These are phyloP conservation scores for Metopia argyrocephala DNA, from an alignment of 2,888 invertebrate genomes.

Conservation along the genomic window DNA sequence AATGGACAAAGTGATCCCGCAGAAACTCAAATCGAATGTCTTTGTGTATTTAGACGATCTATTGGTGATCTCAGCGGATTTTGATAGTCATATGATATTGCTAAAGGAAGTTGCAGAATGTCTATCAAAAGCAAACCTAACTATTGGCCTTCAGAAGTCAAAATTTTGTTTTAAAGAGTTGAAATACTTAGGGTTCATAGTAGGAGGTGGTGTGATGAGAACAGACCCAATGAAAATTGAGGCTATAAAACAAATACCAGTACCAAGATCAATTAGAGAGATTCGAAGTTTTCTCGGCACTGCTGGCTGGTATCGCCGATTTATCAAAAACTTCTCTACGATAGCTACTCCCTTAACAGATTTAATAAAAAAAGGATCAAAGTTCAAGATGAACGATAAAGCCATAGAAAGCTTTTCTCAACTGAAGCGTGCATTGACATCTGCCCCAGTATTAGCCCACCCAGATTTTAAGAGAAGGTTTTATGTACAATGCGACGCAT, in stretches of 20 bases:
- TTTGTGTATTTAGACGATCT: constrained; percentile 60
- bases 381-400: background rate
- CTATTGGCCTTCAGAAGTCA: constrained; percentile 53
- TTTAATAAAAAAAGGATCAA: constrained; percentile 26
- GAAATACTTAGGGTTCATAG: constrained; percentile 52
- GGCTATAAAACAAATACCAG: too few species aligned
- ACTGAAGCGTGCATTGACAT: constrained; percentile 22
- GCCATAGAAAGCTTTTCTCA: constrained; percentile 19
- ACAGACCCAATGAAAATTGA: too few species aligned
- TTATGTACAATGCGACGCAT: constrained; percentile 40
- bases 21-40: constrained; percentile 35
- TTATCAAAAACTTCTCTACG: constrained; percentile 54
- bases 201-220: constrained; percentile 46
- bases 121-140: constrained; percentile 41
- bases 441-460: constrained; percentile 19
- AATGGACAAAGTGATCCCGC: too few species aligned
- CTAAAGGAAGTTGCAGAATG: constrained; percentile 37
- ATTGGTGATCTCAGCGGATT: constrained; percentile 24
- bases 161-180: constrained; percentile 56
- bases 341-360: constrained; percentile 44
- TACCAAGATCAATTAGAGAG: too few species aligned
- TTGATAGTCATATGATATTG: constrained; percentile 38
- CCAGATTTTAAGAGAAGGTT: constrained; percentile 34
- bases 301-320: constrained; percentile 60
- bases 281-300: constrained; percentile 63